These are phyloP conservation scores for Sesamia nonagrioides DNA, from an alignment of 1,140 invertebrate species.

Conservation along the genomic window DNA sequence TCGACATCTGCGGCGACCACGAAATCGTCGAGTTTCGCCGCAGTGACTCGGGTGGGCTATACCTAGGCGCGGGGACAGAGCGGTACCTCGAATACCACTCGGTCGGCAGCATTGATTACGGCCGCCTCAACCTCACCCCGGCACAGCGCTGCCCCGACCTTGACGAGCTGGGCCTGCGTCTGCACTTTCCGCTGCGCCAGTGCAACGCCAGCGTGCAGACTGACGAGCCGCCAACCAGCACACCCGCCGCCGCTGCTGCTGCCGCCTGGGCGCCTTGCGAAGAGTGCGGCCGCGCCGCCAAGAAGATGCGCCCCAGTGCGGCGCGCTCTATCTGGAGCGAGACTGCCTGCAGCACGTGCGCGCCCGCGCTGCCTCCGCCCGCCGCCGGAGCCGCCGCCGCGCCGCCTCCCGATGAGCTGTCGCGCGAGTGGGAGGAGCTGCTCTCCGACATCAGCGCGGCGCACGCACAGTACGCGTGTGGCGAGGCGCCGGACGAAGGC, in stretches of 20 bases:
- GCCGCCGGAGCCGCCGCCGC: slow-evolving; percentile 47
- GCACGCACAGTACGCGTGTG: slow-evolving; percentile 72
- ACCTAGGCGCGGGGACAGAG: slow-evolving; percentile 76
- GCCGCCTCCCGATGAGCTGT: slow-evolving; percentile 64
- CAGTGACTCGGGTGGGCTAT: slow-evolving; percentile 84
- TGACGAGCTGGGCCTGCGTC: slow-evolving; percentile 78
- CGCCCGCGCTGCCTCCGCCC: slow-evolving; percentile 39
- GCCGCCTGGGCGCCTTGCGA: slow-evolving; percentile 67
- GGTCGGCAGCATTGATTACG: slow-evolving; percentile 77
- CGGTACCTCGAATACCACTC: slow-evolving; percentile 87
- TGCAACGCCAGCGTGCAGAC: slow-evolving; percentile 87
- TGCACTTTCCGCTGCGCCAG: slow-evolving; percentile 87
- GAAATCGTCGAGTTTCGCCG: slow-evolving; percentile 88
- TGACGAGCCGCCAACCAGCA: slow-evolving; percentile 61
- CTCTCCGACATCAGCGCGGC: slow-evolving; percentile 84
- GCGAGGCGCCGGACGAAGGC: slow-evolving; percentile 54
- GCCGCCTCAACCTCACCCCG: slow-evolving; percentile 76
- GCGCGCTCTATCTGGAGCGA: slow-evolving; percentile 67
- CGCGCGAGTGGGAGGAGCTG: slow-evolving; percentile 86
- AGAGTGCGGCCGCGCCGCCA: slow-evolving; percentile 72
- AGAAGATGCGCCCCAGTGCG: slow-evolving; percentile 73
- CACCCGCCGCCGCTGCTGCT: slow-evolving; percentile 24
- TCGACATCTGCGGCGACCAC: slow-evolving; percentile 90
- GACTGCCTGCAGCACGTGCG: slow-evolving; percentile 59
- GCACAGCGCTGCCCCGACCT: slow-evolving; percentile 80